Percentiles rank a stretch among this genome's conserved stretches.
phyloP scores from a whole-genome alignment of 2,888 invertebrate species.

The Aleiodes leptofemur region DNA sequence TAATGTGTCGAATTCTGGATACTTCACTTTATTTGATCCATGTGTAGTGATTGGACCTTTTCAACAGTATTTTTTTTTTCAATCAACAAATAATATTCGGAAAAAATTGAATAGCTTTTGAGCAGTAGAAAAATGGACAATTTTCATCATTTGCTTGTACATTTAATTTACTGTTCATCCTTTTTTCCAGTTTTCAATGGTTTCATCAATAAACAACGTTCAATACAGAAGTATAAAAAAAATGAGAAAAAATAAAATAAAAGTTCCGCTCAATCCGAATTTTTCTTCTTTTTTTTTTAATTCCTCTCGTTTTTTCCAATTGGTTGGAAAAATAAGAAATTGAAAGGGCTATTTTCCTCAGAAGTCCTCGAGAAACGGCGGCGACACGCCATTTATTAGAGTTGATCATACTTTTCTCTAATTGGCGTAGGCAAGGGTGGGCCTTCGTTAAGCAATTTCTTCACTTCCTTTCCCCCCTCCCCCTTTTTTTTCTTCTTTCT shows the following conservation, averaged over 20 bases:
- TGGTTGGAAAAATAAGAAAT: constrained; percentile 10
- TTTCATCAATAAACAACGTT: too few species aligned
- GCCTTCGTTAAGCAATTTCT: constrained; percentile 45
- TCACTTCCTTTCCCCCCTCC: constrained; percentile 42
- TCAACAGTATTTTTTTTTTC: too few species aligned
- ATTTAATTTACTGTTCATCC: too few species aligned
- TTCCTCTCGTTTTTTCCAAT: neutral
- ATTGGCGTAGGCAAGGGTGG: constrained; percentile 51
- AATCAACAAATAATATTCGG: too few species aligned
- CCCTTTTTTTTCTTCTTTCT: neutral
- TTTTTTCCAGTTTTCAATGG: too few species aligned
- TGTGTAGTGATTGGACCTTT: too few species aligned
- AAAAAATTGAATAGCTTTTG: too few species aligned
- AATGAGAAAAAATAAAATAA: neutral
- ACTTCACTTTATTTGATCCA: too few species aligned
- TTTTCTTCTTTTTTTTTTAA: neutral
- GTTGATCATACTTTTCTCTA: constrained; percentile 57
- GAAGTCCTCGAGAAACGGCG: constrained; percentile 12
- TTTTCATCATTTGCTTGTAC: too few species aligned
- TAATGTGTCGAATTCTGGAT: too few species aligned
- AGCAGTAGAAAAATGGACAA: too few species aligned
- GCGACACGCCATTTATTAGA: constrained; percentile 56
- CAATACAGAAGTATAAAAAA: too few species aligned
- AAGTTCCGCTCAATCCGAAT: neutral
- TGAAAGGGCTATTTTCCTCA: constrained; percentile 13